Evolutionary conservation across 2,113 vertebrate species (phyloP).

Genomic region (Grallaria varia): DNA sequence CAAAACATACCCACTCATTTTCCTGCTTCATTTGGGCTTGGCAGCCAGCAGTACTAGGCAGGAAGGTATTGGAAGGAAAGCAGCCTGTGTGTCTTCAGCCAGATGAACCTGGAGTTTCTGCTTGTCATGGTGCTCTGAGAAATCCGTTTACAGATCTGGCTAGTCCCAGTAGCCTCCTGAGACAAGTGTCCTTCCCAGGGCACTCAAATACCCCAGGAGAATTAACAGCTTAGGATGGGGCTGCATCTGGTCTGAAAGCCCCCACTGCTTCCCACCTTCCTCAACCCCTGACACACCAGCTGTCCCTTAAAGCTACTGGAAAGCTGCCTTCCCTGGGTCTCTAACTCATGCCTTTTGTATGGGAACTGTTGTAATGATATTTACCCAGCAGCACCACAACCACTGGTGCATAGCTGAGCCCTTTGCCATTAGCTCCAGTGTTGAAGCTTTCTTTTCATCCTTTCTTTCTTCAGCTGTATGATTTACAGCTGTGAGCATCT

Average conservation of each 20-base stretch:
- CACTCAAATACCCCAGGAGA: neutral
- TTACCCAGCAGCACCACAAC: neutral
- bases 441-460: neutral
- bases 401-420: neutral
- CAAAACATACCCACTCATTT: neutral
- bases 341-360: neutral
- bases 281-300: neutral
- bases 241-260: neutral
- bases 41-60: neutral
- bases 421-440: neutral
- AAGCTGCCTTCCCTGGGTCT: neutral
- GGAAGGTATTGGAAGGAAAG: neutral
- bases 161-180: neutral
- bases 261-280: neutral
- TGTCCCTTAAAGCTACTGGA: neutral
- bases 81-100: neutral
- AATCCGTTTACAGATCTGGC: neutral
- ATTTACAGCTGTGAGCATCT: neutral
- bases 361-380: neutral
- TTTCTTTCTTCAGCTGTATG: neutral
- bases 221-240: neutral
- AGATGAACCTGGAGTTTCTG: neutral
- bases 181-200: neutral
- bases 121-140: neutral
- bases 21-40: neutral